These are phyloP conservation scores for Arenaria interpres DNA, from an alignment of 2,113 vertebrate species.

Conservation along the genomic window DNA sequence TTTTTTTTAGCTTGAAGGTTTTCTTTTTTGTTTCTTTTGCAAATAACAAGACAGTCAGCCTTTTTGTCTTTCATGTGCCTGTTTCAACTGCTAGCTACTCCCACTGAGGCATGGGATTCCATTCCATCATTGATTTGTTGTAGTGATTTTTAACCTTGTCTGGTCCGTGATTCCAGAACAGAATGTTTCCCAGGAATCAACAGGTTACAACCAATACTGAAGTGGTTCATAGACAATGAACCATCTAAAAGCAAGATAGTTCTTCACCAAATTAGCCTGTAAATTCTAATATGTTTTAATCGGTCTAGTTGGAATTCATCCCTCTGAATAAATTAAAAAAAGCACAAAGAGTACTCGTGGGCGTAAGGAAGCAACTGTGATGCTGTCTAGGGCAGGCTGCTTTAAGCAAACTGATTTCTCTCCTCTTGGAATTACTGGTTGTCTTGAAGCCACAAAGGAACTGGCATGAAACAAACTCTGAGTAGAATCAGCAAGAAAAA, in stretches of 20 bases:
- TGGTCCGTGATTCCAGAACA: neutral
- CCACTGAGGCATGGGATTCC: neutral
- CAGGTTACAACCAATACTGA: conserved; percentile 4
- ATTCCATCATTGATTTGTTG: neutral
- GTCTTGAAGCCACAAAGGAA: neutral
- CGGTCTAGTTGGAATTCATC: neutral
- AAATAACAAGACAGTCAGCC: neutral
- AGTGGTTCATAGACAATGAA: neutral
- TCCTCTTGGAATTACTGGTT: neutral
- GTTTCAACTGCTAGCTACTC: neutral
- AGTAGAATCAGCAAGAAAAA: neutral
- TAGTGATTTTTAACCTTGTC: neutral
- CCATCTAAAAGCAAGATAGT: neutral
- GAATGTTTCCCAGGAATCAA: neutral
- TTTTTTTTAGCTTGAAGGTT: neutral
- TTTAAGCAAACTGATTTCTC: neutral
- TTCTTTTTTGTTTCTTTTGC: neutral
- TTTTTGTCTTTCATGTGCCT: conserved; percentile 38
- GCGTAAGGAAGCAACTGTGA: neutral
- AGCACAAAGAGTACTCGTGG: neutral
- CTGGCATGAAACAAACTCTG: neutral
- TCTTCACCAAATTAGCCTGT: neutral
- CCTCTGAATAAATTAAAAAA: neutral
- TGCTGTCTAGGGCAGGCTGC: neutral
- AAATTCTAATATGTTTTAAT: neutral